A percentile compares a stretch with the other conserved stretches of the same genome.
phyloP scores from a whole-genome alignment of 2,113 vertebrate species.

The Pongo pygmaeus region DNA sequence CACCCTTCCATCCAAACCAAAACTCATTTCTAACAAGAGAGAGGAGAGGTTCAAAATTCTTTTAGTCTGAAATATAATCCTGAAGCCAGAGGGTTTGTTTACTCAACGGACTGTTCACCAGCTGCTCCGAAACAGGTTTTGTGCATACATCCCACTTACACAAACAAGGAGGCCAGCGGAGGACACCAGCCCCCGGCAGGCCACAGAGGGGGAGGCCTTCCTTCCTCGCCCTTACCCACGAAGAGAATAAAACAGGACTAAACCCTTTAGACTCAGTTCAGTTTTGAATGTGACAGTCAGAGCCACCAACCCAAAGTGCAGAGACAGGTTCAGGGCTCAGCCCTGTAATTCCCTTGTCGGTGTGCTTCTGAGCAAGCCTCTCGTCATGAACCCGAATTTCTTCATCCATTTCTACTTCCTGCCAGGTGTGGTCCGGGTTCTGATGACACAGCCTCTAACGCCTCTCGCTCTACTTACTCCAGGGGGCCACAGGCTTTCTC shows the following conservation, averaged over 20 bases:
- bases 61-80: conserved; percentile 6
- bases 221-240: not conserved
- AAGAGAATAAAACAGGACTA: not conserved
- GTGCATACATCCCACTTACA: not conserved
- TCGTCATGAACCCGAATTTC: not conserved
- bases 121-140: not conserved
- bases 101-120: not conserved
- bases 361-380: not conserved
- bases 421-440: not conserved
- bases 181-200: not conserved
- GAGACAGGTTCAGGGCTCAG: not conserved
- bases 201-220: not conserved
- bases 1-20: not conserved
- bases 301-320: accelerated
- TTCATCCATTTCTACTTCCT: not conserved
- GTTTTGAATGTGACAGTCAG: accelerated
- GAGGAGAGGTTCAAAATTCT: not conserved
- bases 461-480: not conserved
- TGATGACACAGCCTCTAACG: accelerated
- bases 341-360: too few species aligned
- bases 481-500: not conserved
- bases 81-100: conserved; percentile 16
- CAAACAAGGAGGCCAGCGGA: not conserved
- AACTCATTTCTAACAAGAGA: not conserved
- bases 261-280: not conserved